Percentiles rank a stretch among this genome's conserved stretches.
phyloP scores from a whole-genome alignment of 2,113 vertebrate species.

The Hyperopisus bebe region DNA sequence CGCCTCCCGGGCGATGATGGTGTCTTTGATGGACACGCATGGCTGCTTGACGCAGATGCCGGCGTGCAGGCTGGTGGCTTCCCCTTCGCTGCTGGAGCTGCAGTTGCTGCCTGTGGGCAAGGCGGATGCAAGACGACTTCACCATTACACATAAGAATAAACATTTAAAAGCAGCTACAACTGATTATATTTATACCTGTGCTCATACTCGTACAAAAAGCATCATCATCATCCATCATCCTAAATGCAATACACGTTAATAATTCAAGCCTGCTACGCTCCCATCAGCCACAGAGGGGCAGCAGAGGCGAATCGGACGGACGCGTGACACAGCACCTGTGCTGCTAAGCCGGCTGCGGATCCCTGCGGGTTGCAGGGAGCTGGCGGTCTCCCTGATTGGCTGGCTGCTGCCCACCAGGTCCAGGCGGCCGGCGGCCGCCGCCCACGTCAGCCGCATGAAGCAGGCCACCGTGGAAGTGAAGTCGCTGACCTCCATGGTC shows the following conservation, averaged over 20 bases:
- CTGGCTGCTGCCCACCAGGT: slow-evolving; percentile 92
- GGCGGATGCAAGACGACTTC: not conserved
- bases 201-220: not conserved
- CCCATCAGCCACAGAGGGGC: not conserved
- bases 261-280: not conserved
- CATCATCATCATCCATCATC: not conserved
- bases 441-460: slow-evolving; percentile 98
- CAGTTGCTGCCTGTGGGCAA: slow-evolving; percentile 82
- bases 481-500: slow-evolving; percentile 97
- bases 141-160: not conserved
- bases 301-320: not conserved
- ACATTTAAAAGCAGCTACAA: not conserved
- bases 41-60: slow-evolving; percentile 93
- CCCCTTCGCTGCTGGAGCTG: slow-evolving; percentile 94
- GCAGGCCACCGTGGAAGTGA: slow-evolving; percentile 92
- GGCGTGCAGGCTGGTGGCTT: slow-evolving; percentile 78
- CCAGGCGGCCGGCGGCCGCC: slow-evolving; percentile 87
- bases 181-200: not conserved
- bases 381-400: slow-evolving; percentile 88
- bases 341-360: slow-evolving; percentile 91
- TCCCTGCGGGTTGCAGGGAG: slow-evolving; percentile 77
- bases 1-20: slow-evolving; percentile 91
- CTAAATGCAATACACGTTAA: not conserved
- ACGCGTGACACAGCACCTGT: slow-evolving; percentile 62
- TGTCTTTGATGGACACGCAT: slow-evolving; percentile 88